Conservation (phyloP, 37 sponge, comb jelly and placozoan species). For the Beroe forskalii region DNA sequence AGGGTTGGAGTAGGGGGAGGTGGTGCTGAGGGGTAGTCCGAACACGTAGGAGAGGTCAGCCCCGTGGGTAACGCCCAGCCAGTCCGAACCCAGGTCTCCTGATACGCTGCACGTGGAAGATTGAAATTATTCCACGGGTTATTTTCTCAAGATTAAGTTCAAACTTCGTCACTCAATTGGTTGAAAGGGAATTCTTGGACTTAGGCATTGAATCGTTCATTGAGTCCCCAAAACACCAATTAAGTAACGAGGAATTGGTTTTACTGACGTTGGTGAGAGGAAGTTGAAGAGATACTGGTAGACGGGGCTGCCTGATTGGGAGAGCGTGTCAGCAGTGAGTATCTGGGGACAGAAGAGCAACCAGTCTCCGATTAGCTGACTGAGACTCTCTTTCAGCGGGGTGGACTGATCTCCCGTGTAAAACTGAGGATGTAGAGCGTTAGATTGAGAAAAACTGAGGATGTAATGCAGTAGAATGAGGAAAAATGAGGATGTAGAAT, state of each 20-base stretch:
- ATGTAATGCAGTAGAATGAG: no score
- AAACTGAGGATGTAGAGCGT: not conserved
- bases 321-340: not conserved
- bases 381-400: not conserved
- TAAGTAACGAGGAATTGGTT: no score
- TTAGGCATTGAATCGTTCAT: no score
- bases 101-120: not conserved
- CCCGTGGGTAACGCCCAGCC: conserved; percentile 31
- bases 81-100: not conserved
- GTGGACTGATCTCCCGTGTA: not conserved
- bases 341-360: conserved; percentile 45
- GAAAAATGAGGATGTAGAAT: no score
- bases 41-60: conserved; percentile 48
- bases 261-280: not conserved
- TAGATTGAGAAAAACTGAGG: no score
- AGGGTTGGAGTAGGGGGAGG: conserved; percentile 43
- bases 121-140: not conserved
- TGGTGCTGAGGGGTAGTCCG: conserved; percentile 4
- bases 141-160: no score
- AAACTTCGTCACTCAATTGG: no score
- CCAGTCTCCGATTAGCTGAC: conserved; percentile 11
- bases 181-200: no score
- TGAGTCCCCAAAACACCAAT: no score
- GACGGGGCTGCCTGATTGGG: not conserved
- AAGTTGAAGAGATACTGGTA: conserved; percentile 54